These are phyloP conservation scores for Bagarius yarrelli DNA, from an alignment of 2,113 vertebrate species.

Conservation along the genomic window DNA sequence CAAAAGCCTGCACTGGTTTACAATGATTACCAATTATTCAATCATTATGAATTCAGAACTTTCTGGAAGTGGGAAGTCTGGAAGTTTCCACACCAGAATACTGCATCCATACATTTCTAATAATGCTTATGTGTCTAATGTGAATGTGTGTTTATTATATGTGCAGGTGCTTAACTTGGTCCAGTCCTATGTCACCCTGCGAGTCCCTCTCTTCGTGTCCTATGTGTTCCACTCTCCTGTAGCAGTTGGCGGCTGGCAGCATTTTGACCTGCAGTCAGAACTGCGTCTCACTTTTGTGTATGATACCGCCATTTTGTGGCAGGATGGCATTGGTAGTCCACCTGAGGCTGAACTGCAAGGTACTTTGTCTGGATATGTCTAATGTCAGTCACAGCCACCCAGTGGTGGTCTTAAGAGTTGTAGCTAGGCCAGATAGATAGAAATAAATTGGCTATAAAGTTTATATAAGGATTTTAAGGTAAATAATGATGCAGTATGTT, in stretches of 20 bases:
- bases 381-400: background rate
- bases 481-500: too few relatives aligned
- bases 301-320: slow-evolving; percentile 88
- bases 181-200: slow-evolving; percentile 82
- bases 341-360: slow-evolving; percentile 83
- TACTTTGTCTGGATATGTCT: background rate
- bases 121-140: background rate
- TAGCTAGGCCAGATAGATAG: too few relatives aligned
- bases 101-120: background rate
- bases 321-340: slow-evolving; percentile 80
- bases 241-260: slow-evolving; percentile 80
- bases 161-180: slow-evolving; percentile 79
- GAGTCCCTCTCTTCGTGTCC: slow-evolving; percentile 81
- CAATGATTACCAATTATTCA: background rate
- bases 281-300: slow-evolving; percentile 84
- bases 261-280: slow-evolving; percentile 82
- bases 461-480: too few relatives aligned
- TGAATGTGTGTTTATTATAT: slow-evolving; percentile 1
- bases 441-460: too few relatives aligned
- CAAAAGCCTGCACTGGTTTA: background rate
- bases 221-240: slow-evolving; percentile 82
- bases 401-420: background rate
- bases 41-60: background rate
- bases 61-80: background rate
- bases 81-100: background rate